Evolutionary conservation across 2,113 vertebrate species (phyloP), one percentile per base, ranked within the genome.

Genomic region (Halcyon malimbica): DNA sequence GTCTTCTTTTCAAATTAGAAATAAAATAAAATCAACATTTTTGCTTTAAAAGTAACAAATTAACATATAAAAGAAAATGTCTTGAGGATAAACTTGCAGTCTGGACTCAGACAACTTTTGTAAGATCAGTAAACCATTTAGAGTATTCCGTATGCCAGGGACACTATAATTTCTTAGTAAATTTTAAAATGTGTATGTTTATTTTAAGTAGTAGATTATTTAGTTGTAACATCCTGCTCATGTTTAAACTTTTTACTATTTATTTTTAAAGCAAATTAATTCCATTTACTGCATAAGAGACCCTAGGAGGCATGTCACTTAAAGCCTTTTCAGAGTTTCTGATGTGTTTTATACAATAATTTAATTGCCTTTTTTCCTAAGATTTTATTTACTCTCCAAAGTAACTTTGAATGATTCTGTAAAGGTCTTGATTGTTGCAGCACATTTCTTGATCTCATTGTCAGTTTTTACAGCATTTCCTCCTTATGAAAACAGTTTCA

Each of bases 211-310:
- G 46, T 20, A 41, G 37, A 25, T 73, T 85, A 76, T 91, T 88
- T 93, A 85, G 31, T 23, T 94, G 21, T 23, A 75, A 31, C n/a
- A 25, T 60, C 73, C 67, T 51, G 28, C 13, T 81, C 20, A 89
- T 69, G 20, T 90, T 91, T 73, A 91, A 91, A 93, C 89, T 85
- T 83, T 93, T 87, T 83, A 76, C 10, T 21, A 48, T 41, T 65
- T 79, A 54, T 76, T 94, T 89, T 87, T 93, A 54, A 93, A 64
- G 24, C 16, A 94, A 62, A 53, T 62, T 60, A 0, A 44, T 83
- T 95, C 76, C 18, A 69, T 89, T 69, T 73, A 50, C 54, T 65
- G 21, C 16, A 25, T 83, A 69, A 54, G 37, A 91, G 24, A 29
- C 91, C 70, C 50, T 70, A 85, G 21, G 74, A 83, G 82, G 33